These are phyloP conservation scores for Diglossa cyanea DNA, from an alignment of 2,797 vertebrate genomes.

Conservation along the genomic window DNA sequence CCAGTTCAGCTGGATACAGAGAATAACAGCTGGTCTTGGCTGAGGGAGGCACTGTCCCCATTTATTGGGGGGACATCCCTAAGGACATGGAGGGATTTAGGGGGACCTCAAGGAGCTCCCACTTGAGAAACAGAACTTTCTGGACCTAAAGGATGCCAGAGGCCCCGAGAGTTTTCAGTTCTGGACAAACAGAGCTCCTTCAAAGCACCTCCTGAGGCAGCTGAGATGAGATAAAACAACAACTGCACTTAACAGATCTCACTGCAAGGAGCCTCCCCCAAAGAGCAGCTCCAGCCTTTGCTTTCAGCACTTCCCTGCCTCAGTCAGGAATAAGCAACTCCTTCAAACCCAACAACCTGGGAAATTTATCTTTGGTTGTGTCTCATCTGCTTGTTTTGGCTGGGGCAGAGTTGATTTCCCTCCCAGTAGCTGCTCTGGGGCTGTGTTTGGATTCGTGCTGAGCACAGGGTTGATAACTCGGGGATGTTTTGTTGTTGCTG, in stretches of 20 bases:
- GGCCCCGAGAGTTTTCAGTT: not conserved
- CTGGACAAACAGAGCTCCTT: not conserved
- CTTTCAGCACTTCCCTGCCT: not conserved
- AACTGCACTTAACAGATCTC: not conserved
- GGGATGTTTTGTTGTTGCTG: not conserved
- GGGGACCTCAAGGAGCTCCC: not conserved
- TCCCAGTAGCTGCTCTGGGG: not conserved
- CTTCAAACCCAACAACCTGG: not conserved
- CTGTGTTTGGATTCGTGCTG: not conserved
- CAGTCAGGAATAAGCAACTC: not conserved
- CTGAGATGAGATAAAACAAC: not conserved
- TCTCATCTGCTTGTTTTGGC: not conserved
- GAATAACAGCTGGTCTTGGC: not conserved
- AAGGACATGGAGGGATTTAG: not conserved
- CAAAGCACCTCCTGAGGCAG: not conserved
- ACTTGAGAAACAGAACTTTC: rapidly evolving
- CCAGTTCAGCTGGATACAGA: not conserved
- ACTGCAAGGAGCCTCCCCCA: not conserved
- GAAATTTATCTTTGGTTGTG: not conserved
- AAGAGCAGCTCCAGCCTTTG: not conserved
- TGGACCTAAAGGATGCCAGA: not conserved
- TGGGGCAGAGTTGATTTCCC: not conserved
- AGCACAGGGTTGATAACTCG: not conserved
- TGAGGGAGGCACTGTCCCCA: not conserved
- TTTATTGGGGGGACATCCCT: not conserved